phyloP scores from a whole-genome alignment of 2,113 vertebrate genomes.

The Paralichthys olivaceus region DNA sequence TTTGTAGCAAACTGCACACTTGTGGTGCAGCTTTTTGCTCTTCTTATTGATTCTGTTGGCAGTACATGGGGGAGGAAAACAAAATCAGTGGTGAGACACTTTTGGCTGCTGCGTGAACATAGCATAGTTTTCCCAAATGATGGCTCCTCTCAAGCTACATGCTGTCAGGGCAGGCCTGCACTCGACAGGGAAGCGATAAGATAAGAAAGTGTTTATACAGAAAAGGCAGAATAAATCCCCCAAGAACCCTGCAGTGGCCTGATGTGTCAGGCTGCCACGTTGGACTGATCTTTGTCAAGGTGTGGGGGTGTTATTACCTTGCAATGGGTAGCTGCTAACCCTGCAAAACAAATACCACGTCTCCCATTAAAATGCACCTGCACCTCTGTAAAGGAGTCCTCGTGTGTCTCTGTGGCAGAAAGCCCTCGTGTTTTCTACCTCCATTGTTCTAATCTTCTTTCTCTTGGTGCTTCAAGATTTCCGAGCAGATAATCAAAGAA shows the following conservation, averaged over 20 bases:
- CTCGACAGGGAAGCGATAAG: constrained; percentile 41
- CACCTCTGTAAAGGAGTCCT: constrained; percentile 1
- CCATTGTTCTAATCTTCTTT: constrained; percentile 1
- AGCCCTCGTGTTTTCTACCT: constrained; percentile 5
- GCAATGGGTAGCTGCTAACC: constrained; percentile 22
- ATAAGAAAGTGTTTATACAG: constrained; percentile 66
- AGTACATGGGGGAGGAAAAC: constrained; percentile 28
- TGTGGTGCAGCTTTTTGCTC: background rate
- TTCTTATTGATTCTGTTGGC: background rate
- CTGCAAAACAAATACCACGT: constrained; percentile 36
- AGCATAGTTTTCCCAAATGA: constrained; percentile 52
- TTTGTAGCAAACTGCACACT: background rate
- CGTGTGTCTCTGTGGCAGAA: constrained; percentile 16
- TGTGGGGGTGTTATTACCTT: constrained; percentile 30
- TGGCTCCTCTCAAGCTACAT: constrained; percentile 36
- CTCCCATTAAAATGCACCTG: constrained; percentile 9
- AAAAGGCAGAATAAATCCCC: constrained; percentile 46
- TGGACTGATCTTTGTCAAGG: constrained; percentile 43
- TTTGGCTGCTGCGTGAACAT: constrained; percentile 41
- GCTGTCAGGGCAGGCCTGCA: constrained; percentile 43
- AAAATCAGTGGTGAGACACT: constrained; percentile 32
- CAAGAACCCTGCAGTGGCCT: constrained; percentile 39
- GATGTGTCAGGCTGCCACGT: constrained; percentile 31
- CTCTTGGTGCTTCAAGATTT: background rate
- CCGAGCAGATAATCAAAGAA: constrained; percentile 15